These are phyloP conservation scores for Protosalanx chinensis DNA, from an alignment of 2,797 vertebrate species.

Conservation along the genomic window DNA sequence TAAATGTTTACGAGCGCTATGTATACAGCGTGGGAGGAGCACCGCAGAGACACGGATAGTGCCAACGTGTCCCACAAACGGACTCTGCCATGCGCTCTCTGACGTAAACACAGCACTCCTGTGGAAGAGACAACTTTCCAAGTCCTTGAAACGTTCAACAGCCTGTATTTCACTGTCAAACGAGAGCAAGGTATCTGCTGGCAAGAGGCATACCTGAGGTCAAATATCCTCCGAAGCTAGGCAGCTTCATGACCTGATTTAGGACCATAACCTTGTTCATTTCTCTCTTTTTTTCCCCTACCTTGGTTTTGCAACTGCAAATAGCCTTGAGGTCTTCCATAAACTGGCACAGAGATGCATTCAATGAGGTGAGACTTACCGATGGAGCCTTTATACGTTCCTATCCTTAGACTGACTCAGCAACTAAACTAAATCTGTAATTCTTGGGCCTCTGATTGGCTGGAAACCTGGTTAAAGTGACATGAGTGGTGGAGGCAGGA, in stretches of 20 bases:
- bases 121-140: background rate
- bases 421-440: background rate
- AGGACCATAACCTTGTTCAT: too few relatives aligned
- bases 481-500: constrained; percentile 27
- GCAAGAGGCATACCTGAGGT: constrained; percentile 59
- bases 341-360: background rate
- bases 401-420: background rate
- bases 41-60: background rate
- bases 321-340: too few relatives aligned
- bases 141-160: constrained; percentile 63
- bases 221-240: background rate
- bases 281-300: too few relatives aligned
- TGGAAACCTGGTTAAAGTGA: constrained; percentile 42
- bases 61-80: background rate
- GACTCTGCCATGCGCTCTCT: background rate
- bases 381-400: background rate
- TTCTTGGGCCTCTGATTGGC: constrained; percentile 52
- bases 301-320: background rate
- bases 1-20: background rate
- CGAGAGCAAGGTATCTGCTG: constrained; percentile 57
- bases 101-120: background rate
- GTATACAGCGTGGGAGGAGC: background rate
- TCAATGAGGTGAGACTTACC: background rate
- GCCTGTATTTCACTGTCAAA: constrained; percentile 55
- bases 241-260: too few relatives aligned